Conservation (phyloP, 2,797 vertebrate species). For the Gymnothorax javanicus region DNA sequence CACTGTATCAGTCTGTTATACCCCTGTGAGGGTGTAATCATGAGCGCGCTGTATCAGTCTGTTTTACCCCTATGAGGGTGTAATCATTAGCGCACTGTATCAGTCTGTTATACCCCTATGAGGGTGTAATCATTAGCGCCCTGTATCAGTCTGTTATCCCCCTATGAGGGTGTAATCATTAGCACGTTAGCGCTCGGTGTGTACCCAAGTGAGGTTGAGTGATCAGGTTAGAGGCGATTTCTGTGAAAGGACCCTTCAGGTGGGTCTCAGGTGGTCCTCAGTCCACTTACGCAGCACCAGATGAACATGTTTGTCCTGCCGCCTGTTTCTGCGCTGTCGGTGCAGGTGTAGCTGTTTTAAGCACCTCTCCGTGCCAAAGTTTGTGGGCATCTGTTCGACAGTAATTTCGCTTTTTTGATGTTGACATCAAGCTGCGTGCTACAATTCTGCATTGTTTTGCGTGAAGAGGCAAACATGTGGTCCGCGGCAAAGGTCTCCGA, state of each 20-base stretch:
- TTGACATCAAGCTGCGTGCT: constrained; percentile 18
- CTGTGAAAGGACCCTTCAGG: background rate
- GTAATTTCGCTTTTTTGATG: background rate
- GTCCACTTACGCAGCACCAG: background rate
- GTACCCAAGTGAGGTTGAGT: background rate
- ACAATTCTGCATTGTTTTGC: constrained; percentile 9
- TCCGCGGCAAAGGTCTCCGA: constrained; percentile 40
- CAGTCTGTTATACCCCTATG: too few species aligned
- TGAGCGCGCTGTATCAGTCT: too few species aligned
- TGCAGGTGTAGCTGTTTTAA: background rate
- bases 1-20: too few species aligned
- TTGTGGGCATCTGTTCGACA: background rate
- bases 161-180: too few species aligned
- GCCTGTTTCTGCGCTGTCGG: background rate
- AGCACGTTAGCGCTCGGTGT: background rate
- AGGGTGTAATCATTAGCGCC: too few species aligned
- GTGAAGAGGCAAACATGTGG: background rate
- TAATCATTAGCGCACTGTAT: too few species aligned
- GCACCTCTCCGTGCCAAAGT: background rate
- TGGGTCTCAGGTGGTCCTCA: background rate
- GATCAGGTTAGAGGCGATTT: background rate
- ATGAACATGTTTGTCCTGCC: background rate
- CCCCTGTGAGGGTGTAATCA: too few species aligned
- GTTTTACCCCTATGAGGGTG: too few species aligned
- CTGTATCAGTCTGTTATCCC: too few species aligned